Conservation (phyloP, 2,797 vertebrate species). For the Pelochelys cantorii region DNA sequence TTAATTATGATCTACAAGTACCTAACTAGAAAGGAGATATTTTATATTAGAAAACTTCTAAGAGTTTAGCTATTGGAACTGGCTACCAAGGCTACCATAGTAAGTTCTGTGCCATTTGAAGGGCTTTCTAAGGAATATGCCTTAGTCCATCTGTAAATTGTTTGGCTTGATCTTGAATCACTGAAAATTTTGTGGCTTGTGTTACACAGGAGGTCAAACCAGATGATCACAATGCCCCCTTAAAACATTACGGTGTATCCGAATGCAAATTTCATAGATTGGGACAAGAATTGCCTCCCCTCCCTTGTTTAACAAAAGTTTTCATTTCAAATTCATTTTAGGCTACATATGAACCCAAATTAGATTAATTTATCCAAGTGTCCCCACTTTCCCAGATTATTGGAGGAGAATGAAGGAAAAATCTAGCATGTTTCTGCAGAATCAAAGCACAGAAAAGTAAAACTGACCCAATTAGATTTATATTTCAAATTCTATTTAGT, state of each 20-base stretch:
- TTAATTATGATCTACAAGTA: background rate
- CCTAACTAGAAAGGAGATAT: background rate
- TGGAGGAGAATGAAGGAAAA: background rate
- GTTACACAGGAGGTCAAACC: background rate
- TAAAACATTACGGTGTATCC: background rate
- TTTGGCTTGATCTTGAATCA: background rate
- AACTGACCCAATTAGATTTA: background rate
- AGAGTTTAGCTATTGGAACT: background rate
- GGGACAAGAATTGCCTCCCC: background rate
- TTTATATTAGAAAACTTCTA: background rate
- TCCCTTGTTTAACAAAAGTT: background rate
- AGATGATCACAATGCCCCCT: background rate
- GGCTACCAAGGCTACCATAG: background rate
- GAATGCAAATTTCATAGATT: too few relatives aligned
- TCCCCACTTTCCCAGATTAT: background rate
- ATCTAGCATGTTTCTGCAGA: accelerated
- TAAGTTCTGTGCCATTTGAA: background rate
- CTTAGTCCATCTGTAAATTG: background rate
- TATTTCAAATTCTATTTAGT: background rate
- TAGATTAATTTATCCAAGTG: background rate
- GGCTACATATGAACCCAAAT: background rate
- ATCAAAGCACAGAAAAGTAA: background rate
- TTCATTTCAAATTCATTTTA: background rate
- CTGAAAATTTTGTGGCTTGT: background rate
- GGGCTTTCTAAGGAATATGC: background rate